phyloP scores from a whole-genome alignment of 2,888 invertebrate species.

The Deilephila porcellus region DNA sequence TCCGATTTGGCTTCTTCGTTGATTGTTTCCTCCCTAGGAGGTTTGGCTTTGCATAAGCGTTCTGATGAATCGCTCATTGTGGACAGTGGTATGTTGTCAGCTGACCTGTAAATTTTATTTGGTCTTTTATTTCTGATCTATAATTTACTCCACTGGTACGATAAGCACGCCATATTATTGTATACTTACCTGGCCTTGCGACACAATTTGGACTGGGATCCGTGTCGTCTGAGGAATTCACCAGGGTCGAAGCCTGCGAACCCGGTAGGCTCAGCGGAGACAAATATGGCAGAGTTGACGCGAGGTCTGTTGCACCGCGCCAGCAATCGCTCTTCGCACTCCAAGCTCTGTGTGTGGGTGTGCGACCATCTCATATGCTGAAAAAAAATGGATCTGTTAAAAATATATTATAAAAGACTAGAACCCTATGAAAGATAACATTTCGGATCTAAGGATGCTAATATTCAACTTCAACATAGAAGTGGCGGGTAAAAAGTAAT shows the following conservation, averaged over 20 bases:
- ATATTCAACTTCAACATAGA: not conserved
- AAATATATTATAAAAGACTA: not conserved
- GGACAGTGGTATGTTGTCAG: constrained; percentile 79
- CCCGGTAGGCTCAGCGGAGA: constrained; percentile 89
- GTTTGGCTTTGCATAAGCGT: constrained; percentile 76
- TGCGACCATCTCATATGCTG: constrained; percentile 90
- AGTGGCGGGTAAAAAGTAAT: too few species aligned
- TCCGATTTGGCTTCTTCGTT: constrained; percentile 80
- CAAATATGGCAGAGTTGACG: constrained; percentile 94
- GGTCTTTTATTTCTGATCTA: not conserved
- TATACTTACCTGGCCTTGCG: constrained; percentile 88
- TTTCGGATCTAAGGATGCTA: not conserved
- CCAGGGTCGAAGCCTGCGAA: constrained; percentile 92
- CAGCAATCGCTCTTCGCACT: constrained; percentile 85
- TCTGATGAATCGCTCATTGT: constrained; percentile 81
- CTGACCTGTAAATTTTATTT: constrained; percentile 64
- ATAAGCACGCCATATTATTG: not conserved
- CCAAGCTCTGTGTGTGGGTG: constrained; percentile 87
- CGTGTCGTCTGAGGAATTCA: constrained; percentile 91
- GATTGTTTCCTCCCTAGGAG: constrained; percentile 75
- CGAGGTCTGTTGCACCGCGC: constrained; percentile 88
- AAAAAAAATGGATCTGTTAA: constrained; percentile 33
- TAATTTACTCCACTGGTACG: too few species aligned
- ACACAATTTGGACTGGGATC: constrained; percentile 91
- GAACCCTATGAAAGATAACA: not conserved